phyloP scores from a whole-genome alignment of 2,797 vertebrate genomes.

The Eremophila alpestris region DNA sequence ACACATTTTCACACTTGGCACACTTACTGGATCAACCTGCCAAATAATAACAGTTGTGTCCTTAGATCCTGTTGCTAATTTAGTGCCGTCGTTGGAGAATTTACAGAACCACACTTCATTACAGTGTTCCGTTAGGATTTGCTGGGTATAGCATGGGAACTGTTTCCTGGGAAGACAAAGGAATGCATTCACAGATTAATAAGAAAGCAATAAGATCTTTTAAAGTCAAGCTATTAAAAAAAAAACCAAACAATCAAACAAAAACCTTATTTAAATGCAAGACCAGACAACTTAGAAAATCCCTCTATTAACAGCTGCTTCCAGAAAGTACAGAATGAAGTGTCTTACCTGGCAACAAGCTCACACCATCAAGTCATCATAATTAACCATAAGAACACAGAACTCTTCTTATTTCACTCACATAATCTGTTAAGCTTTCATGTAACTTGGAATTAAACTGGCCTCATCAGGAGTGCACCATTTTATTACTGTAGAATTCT shows the following conservation, averaged over 20 bases:
- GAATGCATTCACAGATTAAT: background rate
- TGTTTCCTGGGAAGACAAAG: constrained; percentile 86
- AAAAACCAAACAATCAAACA: background rate
- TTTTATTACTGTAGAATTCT: background rate
- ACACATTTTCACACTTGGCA: background rate
- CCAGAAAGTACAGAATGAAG: background rate
- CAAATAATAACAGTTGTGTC: constrained; percentile 99
- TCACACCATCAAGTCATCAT: background rate
- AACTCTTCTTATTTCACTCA: background rate
- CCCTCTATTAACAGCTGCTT: background rate
- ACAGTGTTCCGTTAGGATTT: constrained; percentile 98
- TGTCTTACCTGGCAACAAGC: background rate
- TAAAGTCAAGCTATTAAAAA: background rate
- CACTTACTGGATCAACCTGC: constrained; percentile 97
- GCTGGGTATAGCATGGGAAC: constrained; percentile 98
- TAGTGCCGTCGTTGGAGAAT: constrained; percentile 98
- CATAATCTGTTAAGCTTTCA: background rate
- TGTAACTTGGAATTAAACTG: background rate
- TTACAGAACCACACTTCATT: constrained; percentile 99
- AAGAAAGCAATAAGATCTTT: background rate
- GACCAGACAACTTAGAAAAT: background rate
- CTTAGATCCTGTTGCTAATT: constrained; percentile 98
- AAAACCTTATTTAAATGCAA: background rate
- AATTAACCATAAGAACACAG: background rate
- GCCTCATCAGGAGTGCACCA: background rate